Percentiles rank a stretch among this genome's conserved stretches.
Conservation (phyloP, 2,888 invertebrate genomes). For the Euzophera pinguis region DNA sequence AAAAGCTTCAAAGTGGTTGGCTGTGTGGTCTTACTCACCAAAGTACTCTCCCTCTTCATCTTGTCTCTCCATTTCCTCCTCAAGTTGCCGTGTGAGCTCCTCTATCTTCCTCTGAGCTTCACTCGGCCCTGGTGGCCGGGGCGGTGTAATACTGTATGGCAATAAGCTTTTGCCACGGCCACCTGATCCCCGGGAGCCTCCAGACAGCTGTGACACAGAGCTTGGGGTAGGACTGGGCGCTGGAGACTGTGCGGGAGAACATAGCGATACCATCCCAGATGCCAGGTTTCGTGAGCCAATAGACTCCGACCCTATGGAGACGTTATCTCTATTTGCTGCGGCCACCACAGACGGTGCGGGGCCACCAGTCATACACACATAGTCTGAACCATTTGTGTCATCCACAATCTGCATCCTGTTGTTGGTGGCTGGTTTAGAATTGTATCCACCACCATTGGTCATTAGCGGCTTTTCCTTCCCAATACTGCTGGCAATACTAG, state of each 20-base stretch:
- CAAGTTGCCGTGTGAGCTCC: conserved; percentile 93
- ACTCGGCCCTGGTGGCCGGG: conserved; percentile 92
- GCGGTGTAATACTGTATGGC: conserved; percentile 93
- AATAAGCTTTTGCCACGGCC: conserved; percentile 83
- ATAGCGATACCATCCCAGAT: conserved; percentile 67
- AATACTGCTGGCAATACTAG: conserved; percentile 78
- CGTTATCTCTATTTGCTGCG: conserved; percentile 67
- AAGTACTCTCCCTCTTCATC: conserved; percentile 98
- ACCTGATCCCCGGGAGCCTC: conserved; percentile 79
- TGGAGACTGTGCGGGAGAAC: conserved; percentile 77
- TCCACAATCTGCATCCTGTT: conserved; percentile 79
- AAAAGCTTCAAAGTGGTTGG: no score
- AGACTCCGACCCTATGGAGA: conserved; percentile 59
- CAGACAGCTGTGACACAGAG: conserved; percentile 80
- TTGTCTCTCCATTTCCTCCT: conserved; percentile 97
- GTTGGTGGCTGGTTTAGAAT: conserved; percentile 41
- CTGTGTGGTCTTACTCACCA: conserved; percentile 80
- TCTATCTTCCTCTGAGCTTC: conserved; percentile 97
- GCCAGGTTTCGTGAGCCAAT: conserved; percentile 61
- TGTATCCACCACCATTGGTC: conserved; percentile 56
- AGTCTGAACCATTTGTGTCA: conserved; percentile 88
- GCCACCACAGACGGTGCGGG: conserved; percentile 71
- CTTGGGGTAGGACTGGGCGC: conserved; percentile 84
- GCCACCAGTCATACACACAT: conserved; percentile 92
- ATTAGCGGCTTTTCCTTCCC: conserved; percentile 55